These are phyloP conservation scores for Aurelia sp. DNA, from an alignment of 30 jellyfish, hydroid and myxozoan genomes.

Conservation along the genomic window DNA sequence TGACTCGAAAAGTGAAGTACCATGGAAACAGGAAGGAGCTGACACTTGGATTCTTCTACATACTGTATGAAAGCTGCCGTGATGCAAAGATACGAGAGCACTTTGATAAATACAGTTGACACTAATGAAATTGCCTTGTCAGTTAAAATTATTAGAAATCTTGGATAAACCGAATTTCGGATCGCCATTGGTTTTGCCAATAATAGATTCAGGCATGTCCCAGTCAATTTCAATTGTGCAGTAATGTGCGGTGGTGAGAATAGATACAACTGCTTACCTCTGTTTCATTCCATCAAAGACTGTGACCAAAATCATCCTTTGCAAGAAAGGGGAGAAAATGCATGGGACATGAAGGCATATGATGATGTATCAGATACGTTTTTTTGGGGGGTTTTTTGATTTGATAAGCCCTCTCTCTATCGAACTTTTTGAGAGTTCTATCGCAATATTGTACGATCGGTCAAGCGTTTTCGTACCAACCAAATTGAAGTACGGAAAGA, in stretches of 20 bases:
- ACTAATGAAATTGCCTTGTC: background rate
- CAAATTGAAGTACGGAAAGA: constrained; percentile 2
- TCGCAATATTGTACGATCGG: background rate
- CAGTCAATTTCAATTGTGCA: constrained; percentile 7
- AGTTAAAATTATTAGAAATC: background rate
- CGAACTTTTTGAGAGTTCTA: background rate
- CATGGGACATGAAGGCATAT: constrained; percentile 24
- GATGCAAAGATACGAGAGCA: background rate
- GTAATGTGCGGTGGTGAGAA: background rate
- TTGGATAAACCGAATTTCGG: background rate
- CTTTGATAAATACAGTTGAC: constrained; percentile 26
- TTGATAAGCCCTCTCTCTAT: background rate
- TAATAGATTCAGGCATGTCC: background rate
- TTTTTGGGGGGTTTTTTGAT: background rate
- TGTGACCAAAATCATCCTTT: constrained; percentile 23
- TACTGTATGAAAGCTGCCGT: background rate
- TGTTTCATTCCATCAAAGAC: constrained; percentile 33
- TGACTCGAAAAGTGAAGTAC: background rate
- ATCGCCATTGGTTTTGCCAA: constrained; percentile 24
- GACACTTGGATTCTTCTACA: background rate
- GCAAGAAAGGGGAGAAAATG: constrained; percentile 14
- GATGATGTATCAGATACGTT: constrained; percentile 7
- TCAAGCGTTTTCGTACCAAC: background rate
- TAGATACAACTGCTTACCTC: background rate
- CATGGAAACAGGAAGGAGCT: background rate